Evolutionary conservation across 2,797 vertebrate species (phyloP).

Genomic region (Buceros bicornis): DNA sequence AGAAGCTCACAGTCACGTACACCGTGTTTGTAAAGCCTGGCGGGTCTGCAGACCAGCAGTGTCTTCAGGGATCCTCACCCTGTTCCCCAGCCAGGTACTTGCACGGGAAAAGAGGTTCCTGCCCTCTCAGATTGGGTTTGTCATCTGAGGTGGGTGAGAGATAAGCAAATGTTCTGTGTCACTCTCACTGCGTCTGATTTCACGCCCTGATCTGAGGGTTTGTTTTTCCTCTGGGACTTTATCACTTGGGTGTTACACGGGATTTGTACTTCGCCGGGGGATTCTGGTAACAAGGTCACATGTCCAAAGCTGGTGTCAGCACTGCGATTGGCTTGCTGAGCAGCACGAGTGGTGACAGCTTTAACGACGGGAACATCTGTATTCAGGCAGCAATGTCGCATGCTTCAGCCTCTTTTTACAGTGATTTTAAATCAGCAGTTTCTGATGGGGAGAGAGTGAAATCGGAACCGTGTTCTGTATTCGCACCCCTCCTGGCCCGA

Average conservation of each 20-base stretch:
- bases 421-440: background rate
- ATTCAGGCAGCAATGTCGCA: background rate
- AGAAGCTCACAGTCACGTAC: background rate
- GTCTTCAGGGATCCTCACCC: background rate
- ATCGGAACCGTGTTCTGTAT: accelerated
- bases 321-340: background rate
- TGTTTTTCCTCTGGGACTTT: background rate
- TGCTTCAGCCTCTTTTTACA: background rate
- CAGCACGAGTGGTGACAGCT: background rate
- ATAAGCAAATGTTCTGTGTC: background rate
- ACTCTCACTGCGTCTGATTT: background rate
- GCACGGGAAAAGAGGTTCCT: background rate
- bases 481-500: background rate
- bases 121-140: background rate
- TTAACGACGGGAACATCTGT: background rate
- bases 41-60: background rate
- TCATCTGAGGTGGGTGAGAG: background rate
- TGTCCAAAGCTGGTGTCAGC: background rate
- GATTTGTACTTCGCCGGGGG: background rate
- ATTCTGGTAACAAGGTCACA: background rate
- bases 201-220: background rate
- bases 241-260: background rate
- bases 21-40: background rate
- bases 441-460: background rate
- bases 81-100: background rate